Evolutionary conservation across 2,113 vertebrate species (phyloP).

Genomic region (Pogonocichla stellata): DNA sequence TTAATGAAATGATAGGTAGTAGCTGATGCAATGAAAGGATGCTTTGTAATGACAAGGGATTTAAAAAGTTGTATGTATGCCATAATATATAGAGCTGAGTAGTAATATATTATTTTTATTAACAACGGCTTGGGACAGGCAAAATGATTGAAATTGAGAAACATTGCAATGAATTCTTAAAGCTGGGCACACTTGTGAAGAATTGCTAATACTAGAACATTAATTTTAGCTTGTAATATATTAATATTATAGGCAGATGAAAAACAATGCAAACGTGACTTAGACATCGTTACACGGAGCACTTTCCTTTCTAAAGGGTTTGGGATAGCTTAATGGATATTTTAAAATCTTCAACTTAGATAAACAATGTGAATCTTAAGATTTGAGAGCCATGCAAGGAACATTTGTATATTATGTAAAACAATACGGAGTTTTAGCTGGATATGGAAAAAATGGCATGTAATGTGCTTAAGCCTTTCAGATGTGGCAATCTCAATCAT

Average conservation of each 20-base stretch:
- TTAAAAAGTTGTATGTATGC: background rate
- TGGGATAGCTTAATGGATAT: slow-evolving; percentile 28
- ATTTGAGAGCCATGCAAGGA: background rate
- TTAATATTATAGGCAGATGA: slow-evolving; percentile 37
- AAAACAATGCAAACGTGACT: slow-evolving; percentile 44
- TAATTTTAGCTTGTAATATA: slow-evolving; percentile 44
- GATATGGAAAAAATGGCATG: background rate
- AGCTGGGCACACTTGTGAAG: background rate
- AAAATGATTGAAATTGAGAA: slow-evolving; percentile 39
- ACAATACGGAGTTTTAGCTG: background rate
- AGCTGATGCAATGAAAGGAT: background rate
- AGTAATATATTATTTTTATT: background rate
- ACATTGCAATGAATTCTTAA: background rate
- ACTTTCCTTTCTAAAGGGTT: slow-evolving; percentile 48
- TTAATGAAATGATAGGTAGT: background rate
- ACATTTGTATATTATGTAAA: background rate
- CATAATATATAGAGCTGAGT: background rate
- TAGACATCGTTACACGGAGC: slow-evolving; percentile 36
- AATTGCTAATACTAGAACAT: background rate
- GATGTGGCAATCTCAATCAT: background rate
- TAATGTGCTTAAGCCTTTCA: background rate
- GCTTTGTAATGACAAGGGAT: background rate
- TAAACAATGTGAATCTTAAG: background rate
- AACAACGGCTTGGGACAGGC: slow-evolving; percentile 36
- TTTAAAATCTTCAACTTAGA: slow-evolving; percentile 5